Base-by-base conservation (phyloP, 2,888 invertebrate genomes). In the Lissocephala sabroskyi region DNA sequence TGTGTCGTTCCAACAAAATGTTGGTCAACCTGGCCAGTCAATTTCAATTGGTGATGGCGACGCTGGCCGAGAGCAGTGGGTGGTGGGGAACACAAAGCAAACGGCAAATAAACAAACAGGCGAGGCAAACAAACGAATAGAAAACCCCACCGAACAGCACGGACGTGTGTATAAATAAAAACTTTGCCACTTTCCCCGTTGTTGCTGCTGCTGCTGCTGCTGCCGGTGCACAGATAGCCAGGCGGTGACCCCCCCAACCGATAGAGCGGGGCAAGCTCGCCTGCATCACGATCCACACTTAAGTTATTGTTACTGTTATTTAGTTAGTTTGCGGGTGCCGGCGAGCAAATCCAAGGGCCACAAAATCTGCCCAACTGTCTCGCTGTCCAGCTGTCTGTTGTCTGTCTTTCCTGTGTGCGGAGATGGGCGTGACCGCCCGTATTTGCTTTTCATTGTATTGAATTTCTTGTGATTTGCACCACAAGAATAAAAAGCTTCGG, bases 231-330 rank as follows among this genome's bases (percentile, higher is more conserved):
- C 4, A 32, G 30, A n/a, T 32, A 32, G 13, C 30, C 30, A 32
- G 11, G 13, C 11, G 13, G 29, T 29, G 4, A 32, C 30, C 13
- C n/a, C n/a, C n/a, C n/a, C n/a, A n/a, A n/a, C n/a, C n/a, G 30
- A 32, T 32, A 10, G 29, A 29, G 7, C n/a, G n/a, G n/a, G n/a
- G n/a, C 30, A 6, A 13, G n/a, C 30, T 32, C 13, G 30, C 11
- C 30, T 32, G 30, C 30, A 13, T 6, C 30, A 68, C 61, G 67
- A 71, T 71, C 55, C 67, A 76, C 76, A 70, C 76, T 70, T 70
- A 76, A 76, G 68, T 70, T 70, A 70, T 76, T 76, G 70, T 70
- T 76, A 76, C 74, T 65, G 70, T 71, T 71, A 77, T 71, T 71
- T 71, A 71, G 71, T 74, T 77, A 77, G 71, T 71, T 71, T 70